These are phyloP conservation scores for Liasis olivaceus DNA, from an alignment of 2,797 vertebrate species.

Conservation along the genomic window DNA sequence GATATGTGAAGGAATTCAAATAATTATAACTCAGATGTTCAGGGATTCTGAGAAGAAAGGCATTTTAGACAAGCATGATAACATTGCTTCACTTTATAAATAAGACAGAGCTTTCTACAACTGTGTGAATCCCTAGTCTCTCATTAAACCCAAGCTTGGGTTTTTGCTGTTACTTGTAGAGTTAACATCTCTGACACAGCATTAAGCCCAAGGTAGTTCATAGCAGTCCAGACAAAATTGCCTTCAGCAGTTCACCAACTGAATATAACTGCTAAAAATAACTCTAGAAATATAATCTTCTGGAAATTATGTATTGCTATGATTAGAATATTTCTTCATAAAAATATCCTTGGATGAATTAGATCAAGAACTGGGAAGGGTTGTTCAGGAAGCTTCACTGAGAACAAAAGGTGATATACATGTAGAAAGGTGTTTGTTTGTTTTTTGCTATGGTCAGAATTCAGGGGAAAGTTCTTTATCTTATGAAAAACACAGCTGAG, in stretches of 20 bases:
- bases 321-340: neutral
- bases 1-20: constrained; percentile 7
- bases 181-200: neutral
- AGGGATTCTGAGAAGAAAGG: constrained; percentile 31
- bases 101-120: constrained; percentile 15
- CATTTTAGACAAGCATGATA: constrained; percentile 5
- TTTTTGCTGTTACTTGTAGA: constrained; percentile 1
- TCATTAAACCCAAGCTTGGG: neutral
- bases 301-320: neutral
- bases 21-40: constrained; percentile 27
- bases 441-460: too few species aligned
- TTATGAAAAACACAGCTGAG: too few species aligned
- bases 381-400: neutral
- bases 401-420: neutral
- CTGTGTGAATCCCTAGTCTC: constrained; percentile 6
- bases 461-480: too few species aligned
- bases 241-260: neutral
- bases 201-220: neutral
- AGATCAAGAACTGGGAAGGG: neutral
- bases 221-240: neutral
- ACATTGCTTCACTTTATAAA: constrained; percentile 5
- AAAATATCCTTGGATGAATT: neutral
- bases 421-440: too few species aligned
- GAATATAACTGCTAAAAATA: neutral
- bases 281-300: neutral